Base-by-base conservation (phyloP, 1,140 invertebrate genomes). In the Lucilia cuprina region DNA sequence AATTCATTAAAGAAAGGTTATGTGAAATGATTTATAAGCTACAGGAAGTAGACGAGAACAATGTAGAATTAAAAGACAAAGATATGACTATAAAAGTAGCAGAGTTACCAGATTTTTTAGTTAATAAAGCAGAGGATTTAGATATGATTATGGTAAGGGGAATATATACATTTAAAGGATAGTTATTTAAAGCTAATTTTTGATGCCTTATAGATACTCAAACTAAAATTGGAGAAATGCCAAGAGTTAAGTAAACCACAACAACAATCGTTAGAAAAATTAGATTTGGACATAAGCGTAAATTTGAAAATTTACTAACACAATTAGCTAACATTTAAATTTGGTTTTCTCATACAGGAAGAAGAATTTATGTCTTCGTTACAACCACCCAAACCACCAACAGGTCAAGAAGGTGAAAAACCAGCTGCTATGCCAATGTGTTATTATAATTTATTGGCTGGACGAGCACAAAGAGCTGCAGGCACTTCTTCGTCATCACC, bases 1-100 rank as follows among this genome's bases (percentile, higher is more conserved):
- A 93, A 83, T 92, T 93, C 78, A 92, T 93, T 2, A 93, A 93
- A 19, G 87, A 89, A 17, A 88, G 86, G 47, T 88, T 91, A n/a
- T 87, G 89, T 35, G 90, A 91, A 84, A 90, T 91, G 87, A 90
- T 91, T 80, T 90, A 89, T 83, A 91, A 91, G 80, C 85, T 91
- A 14, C 89, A 91, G 84, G 90, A 91, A 74, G 87, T 91, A n/a
- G 88, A 91, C 75, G 90, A 91, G 74, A 89, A 86, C 74, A 87
- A 89, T 19, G 89, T 90, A 0, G 88, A 89, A 19, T 85, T 91
- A 70, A 83, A 82, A 50, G 84, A 85, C 2, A 86, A 86, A 0
- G 87, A 88, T 19, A 77, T 89, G 1, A 85, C 88, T 47, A 86
- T 90, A 4, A 88, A 83, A 60, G 88, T 90, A 0, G 85, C 87